Conservation (phyloP, 2,113 vertebrate species). For the Alouatta palliata region DNA sequence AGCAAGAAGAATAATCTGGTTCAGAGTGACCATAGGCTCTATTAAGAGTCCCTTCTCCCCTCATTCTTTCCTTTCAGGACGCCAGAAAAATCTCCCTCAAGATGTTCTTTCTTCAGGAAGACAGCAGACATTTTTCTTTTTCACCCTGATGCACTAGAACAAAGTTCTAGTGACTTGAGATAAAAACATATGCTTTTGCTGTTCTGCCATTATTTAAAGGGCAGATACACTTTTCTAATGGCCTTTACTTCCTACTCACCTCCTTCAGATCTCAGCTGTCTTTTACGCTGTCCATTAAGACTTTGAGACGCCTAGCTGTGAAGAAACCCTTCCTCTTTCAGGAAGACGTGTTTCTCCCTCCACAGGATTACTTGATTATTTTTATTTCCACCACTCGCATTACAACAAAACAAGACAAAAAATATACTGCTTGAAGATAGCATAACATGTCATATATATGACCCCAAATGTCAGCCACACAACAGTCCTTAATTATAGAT, state of each 20-base stretch:
- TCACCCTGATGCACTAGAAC: background rate
- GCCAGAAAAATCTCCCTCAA: background rate
- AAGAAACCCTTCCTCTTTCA: background rate
- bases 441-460: background rate
- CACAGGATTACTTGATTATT: background rate
- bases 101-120: background rate
- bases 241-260: background rate
- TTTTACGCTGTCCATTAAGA: background rate
- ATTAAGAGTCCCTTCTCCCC: background rate
- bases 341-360: background rate
- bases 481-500: background rate
- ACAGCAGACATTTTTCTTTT: background rate
- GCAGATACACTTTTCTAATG: background rate
- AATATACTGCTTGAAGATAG: background rate
- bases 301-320: background rate
- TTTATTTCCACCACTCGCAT: background rate
- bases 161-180: background rate
- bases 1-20: background rate
- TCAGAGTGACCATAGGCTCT: background rate
- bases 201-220: background rate
- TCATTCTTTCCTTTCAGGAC: background rate
- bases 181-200: background rate
- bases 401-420: conserved; percentile 9
- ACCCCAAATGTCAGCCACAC: background rate
- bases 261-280: background rate